phyloP scores from a whole-genome alignment of 2,113 vertebrate species.

The Rhinopomastus cyanomelas region DNA sequence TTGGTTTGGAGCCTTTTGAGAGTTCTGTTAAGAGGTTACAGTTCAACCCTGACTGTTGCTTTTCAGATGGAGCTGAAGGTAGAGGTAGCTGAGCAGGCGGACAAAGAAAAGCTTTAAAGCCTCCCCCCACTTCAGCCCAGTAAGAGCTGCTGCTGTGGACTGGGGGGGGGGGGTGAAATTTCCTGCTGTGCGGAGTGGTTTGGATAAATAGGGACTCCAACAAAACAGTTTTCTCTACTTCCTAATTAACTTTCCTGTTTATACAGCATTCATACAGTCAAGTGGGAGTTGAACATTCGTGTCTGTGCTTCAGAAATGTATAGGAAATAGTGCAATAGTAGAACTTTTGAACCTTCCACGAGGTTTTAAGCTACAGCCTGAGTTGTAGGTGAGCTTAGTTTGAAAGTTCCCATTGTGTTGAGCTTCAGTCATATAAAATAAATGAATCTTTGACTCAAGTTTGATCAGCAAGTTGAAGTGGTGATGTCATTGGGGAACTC shows the following conservation, averaged over 20 bases:
- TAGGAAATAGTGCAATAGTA: background rate
- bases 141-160: background rate
- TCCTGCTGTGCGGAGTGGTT: background rate
- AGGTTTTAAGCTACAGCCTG: background rate
- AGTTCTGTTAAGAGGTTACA: background rate
- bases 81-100: background rate
- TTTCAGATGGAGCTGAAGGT: background rate
- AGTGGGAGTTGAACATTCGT: background rate
- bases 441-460: background rate
- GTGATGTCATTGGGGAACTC: background rate
- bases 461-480: background rate
- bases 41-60: background rate
- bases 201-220: background rate
- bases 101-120: background rate
- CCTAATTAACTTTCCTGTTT: constrained; percentile 51
- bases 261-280: background rate
- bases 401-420: accelerated
- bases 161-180: background rate
- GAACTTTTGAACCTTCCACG: background rate
- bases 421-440: background rate
- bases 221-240: constrained; percentile 44
- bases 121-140: background rate
- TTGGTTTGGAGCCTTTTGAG: background rate
- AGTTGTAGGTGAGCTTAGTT: background rate
- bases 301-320: background rate